phyloP scores from a whole-genome alignment of 2,797 vertebrate genomes.

The Enteromius radiatus region DNA sequence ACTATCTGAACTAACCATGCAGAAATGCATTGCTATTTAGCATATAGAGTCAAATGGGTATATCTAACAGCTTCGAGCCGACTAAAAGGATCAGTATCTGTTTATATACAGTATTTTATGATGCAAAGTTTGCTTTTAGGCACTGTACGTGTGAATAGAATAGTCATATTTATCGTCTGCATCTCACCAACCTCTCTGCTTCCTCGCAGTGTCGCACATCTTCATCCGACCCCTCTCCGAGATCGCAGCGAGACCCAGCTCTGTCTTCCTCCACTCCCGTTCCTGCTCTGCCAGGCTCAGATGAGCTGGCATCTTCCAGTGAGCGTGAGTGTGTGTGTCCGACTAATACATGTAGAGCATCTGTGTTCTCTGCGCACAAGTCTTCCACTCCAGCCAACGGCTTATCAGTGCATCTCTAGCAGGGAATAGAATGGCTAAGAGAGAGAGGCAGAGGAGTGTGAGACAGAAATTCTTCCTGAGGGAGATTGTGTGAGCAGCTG shows the following conservation, averaged over 20 bases:
- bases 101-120: not conserved
- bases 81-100: not conserved
- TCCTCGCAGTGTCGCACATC: conserved; percentile 40
- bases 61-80: not conserved
- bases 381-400: conserved; percentile 69
- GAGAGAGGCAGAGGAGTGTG: conserved; percentile 18
- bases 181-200: conserved; percentile 48
- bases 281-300: conserved; percentile 54
- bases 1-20: not conserved
- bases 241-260: conserved; percentile 24
- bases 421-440: conserved; percentile 29
- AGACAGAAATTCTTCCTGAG: conserved; percentile 21
- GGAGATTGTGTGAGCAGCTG: conserved; percentile 34
- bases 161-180: not conserved
- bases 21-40: not conserved
- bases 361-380: conserved; percentile 14
- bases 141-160: not conserved
- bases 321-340: conserved; percentile 12
- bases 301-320: conserved; percentile 54
- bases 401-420: conserved; percentile 65
- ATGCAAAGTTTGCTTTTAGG: not conserved
- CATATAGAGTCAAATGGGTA: not conserved
- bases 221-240: conserved; percentile 45
- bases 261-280: conserved; percentile 47
- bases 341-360: conserved; percentile 19